phyloP scores from a whole-genome alignment of 2,113 vertebrate species.

The Nannospalax galili region DNA sequence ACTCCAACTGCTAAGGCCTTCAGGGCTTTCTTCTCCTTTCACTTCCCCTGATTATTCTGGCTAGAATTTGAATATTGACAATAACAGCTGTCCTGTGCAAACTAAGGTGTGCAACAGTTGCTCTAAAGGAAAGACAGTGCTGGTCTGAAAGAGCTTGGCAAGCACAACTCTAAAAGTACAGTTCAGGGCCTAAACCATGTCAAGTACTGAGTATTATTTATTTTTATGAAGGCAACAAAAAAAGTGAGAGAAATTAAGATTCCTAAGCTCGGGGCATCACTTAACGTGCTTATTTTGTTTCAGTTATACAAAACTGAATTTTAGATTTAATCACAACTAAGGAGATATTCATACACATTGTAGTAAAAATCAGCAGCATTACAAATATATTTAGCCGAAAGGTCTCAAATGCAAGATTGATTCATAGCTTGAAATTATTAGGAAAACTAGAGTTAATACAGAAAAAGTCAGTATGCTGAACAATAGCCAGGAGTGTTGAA shows the following conservation, averaged over 20 bases:
- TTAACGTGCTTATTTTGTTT: slow-evolving; percentile 25
- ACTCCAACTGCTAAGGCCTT: not conserved
- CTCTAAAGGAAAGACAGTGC: not conserved
- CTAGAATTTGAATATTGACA: slow-evolving; percentile 48
- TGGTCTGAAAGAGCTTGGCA: not conserved
- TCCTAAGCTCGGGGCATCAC: not conserved
- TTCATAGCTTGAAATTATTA: slow-evolving; percentile 13
- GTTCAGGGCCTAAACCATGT: not conserved
- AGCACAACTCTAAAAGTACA: slow-evolving; percentile 43
- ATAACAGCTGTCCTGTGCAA: not conserved
- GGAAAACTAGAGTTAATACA: not conserved
- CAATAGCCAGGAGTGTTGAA: not conserved
- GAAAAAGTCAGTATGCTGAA: not conserved
- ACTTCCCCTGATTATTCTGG: not conserved
- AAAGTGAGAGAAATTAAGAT: not conserved
- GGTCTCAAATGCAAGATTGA: not conserved
- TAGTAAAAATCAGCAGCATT: not conserved
- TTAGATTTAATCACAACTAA: slow-evolving; percentile 53
- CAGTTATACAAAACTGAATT: slow-evolving; percentile 22
- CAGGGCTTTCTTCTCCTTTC: not conserved
- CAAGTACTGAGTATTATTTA: slow-evolving; percentile 35
- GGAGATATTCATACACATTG: not conserved
- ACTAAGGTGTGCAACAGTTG: not conserved
- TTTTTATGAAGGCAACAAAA: not conserved
- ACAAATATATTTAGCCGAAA: not conserved